Conservation (phyloP, 35 echinoderm and acorn worm species). For the Amphiura filiformis region DNA sequence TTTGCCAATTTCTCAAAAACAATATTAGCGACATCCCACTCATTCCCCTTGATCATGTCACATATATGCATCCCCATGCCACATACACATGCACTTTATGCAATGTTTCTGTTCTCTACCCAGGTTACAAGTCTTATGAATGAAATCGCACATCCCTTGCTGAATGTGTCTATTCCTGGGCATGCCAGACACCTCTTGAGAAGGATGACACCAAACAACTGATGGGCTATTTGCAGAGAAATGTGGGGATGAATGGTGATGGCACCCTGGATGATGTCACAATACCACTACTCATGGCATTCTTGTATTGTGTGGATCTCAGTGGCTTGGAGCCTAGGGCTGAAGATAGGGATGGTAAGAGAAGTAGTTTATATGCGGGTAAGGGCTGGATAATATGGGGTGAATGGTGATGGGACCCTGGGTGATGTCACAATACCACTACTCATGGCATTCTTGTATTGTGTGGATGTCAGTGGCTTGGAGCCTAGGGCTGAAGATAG, state of each 20-base stretch:
- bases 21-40: no score
- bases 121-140: no score
- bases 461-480: conserved; percentile 25
- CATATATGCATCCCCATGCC: no score
- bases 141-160: conserved; percentile 69
- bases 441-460: conserved; percentile 62
- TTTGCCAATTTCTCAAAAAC: no score
- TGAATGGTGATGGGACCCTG: conserved; percentile 44
- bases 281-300: conserved; percentile 64
- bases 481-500: conserved; percentile 42
- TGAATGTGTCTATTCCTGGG: conserved; percentile 75
- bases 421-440: conserved; percentile 68
- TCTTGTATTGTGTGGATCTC: conserved; percentile 54
- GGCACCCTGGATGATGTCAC: conserved; percentile 63
- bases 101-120: no score
- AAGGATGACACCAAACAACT: conserved; percentile 55
- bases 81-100: no score
- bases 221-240: conserved; percentile 46
- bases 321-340: conserved; percentile 19
- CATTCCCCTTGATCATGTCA: no score
- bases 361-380: not conserved
- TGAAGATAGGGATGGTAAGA: conserved; percentile 51
- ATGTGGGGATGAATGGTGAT: conserved; percentile 36
- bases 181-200: conserved; percentile 65
- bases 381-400: conserved; percentile 19